These are phyloP conservation scores for Dipodomys ordii DNA, from an alignment of 2,113 vertebrate genomes.

Conservation along the genomic window DNA sequence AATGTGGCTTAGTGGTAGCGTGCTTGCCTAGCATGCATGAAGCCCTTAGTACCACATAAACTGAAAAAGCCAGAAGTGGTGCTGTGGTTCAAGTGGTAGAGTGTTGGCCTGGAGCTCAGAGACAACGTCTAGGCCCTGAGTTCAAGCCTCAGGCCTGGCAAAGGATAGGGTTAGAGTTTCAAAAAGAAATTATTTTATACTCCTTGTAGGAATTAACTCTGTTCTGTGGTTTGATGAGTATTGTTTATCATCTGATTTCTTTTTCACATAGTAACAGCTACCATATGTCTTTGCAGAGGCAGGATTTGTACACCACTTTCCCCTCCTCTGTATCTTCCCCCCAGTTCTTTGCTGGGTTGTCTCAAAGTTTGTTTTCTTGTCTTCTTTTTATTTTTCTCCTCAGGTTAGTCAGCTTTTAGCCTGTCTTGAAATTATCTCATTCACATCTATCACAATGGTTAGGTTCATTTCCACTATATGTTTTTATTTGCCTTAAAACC, in stretches of 20 bases:
- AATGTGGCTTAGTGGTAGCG: too few species aligned
- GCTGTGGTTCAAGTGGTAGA: too few species aligned
- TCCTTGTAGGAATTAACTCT: constrained; percentile 53
- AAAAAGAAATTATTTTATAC: constrained; percentile 40
- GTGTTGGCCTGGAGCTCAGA: too few species aligned
- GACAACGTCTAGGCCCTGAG: too few species aligned
- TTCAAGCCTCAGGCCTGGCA: too few species aligned
- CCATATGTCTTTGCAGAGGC: constrained; percentile 39
- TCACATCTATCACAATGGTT: not conserved
- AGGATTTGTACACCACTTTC: constrained; percentile 12
- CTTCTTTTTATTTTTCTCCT: not conserved
- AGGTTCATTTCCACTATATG: constrained; percentile 43
- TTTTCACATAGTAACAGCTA: constrained; percentile 13
- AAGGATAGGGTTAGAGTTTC: not conserved
- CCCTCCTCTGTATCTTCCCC: not conserved
- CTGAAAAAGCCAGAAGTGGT: too few species aligned
- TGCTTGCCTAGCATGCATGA: too few species aligned
- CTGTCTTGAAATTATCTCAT: constrained; percentile 33
- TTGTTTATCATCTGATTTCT: constrained; percentile 61
- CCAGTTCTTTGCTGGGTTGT: constrained; percentile 4
- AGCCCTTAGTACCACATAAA: too few species aligned
- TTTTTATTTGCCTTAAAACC: constrained; percentile 57
- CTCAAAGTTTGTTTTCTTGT: not conserved
- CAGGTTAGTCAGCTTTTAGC: not conserved
- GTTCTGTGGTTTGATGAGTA: constrained; percentile 17